These are phyloP conservation scores for Rhaphigaster nebulosa DNA, from an alignment of 2,888 invertebrate genomes.

Conservation along the genomic window DNA sequence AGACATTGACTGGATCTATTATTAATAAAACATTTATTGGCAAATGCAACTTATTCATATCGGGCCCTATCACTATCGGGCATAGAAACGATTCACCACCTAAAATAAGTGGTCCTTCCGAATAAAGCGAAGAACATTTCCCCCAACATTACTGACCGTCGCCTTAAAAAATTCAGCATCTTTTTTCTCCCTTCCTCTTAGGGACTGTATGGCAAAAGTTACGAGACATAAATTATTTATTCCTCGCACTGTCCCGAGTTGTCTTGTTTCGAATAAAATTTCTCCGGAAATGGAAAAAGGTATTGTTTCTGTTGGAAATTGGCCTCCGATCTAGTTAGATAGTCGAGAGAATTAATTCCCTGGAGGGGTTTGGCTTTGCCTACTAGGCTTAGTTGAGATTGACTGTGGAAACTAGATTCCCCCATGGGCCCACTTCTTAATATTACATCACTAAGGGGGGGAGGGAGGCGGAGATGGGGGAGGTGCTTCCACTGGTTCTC, in stretches of 20 bases:
- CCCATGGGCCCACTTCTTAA: constrained; percentile 53
- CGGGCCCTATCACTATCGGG: not conserved
- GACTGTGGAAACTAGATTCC: constrained; percentile 53
- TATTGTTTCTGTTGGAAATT: not conserved
- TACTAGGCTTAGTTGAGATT: constrained; percentile 51
- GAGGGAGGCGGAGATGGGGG: not conserved
- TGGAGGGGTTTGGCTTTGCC: not conserved
- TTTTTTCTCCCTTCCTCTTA: not conserved
- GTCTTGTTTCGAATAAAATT: not conserved
- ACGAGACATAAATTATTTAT: not conserved
- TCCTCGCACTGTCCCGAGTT: not conserved
- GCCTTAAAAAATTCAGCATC: not conserved
- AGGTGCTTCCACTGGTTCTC: not conserved
- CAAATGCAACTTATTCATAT: not conserved
- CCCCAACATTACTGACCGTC: not conserved
- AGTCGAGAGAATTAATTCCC: not conserved
- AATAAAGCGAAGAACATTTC: not conserved
- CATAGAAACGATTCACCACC: not conserved
- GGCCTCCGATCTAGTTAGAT: not conserved
- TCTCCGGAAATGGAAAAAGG: not conserved
- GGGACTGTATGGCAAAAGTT: not conserved
- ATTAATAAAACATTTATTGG: too few species aligned
- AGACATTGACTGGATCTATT: too few species aligned
- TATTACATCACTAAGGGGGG: constrained; percentile 28
- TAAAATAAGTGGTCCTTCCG: not conserved